Evolutionary conservation across 2,888 invertebrate species (phyloP).

Genomic region (Atrina japonica): DNA sequence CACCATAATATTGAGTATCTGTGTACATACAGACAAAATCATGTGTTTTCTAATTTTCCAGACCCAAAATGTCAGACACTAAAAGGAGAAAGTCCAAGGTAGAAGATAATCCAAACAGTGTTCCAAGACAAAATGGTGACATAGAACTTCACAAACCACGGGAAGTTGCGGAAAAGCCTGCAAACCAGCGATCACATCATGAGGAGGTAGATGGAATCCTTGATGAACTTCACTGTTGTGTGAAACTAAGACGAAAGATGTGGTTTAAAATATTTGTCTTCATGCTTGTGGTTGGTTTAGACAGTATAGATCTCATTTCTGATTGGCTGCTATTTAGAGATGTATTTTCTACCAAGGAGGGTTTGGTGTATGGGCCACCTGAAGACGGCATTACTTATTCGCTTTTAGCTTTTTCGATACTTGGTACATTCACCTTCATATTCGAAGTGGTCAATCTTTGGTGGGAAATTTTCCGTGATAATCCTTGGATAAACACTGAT

Average conservation of each 20-base stretch:
- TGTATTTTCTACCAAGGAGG: slow-evolving; percentile 51
- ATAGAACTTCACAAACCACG: background rate
- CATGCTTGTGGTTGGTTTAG: slow-evolving; percentile 55
- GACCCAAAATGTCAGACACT: too few relatives aligned
- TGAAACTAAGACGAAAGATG: slow-evolving; percentile 44
- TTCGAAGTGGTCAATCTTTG: slow-evolving; percentile 57
- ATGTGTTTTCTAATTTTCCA: too few relatives aligned
- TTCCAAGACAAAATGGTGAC: background rate
- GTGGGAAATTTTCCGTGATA: slow-evolving; percentile 54
- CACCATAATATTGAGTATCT: too few relatives aligned
- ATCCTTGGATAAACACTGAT: slow-evolving; percentile 58
- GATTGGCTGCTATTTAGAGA: slow-evolving; percentile 66
- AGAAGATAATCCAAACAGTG: too few relatives aligned
- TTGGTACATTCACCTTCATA: slow-evolving; percentile 60
- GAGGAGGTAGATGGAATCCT: slow-evolving; percentile 35
- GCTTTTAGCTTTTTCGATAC: slow-evolving; percentile 56
- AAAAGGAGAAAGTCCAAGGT: too few relatives aligned
- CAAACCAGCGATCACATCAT: slow-evolving; percentile 7
- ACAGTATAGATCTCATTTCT: slow-evolving; percentile 58
- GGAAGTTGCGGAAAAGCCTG: slow-evolving; percentile 16
- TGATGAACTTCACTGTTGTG: slow-evolving; percentile 47
- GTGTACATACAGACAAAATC: too few relatives aligned
- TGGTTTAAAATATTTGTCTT: slow-evolving; percentile 56
- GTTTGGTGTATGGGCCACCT: slow-evolving; percentile 66
- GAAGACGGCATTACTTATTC: slow-evolving; percentile 40